Conservation (phyloP, 2,113 vertebrate genomes). For the Siniperca knerii region DNA sequence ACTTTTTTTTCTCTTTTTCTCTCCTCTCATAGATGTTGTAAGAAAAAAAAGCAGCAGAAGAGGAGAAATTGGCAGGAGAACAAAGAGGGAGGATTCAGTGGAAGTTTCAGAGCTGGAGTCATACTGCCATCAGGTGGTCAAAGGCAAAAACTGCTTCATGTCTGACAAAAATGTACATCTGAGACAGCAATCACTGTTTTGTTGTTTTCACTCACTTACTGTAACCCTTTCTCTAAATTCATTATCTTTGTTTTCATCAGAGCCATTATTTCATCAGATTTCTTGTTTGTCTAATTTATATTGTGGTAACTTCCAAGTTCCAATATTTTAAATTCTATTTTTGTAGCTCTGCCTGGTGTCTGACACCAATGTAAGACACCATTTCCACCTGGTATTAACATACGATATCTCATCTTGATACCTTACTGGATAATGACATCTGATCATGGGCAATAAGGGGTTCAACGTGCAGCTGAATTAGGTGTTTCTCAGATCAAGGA, state of each 20-base stretch:
- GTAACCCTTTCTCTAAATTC: not conserved
- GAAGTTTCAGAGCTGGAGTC: conserved; percentile 71
- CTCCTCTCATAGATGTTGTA: conserved; percentile 75
- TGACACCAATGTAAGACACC: not conserved
- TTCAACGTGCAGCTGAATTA: not conserved
- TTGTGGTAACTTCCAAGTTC: not conserved
- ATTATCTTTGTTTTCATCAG: not conserved
- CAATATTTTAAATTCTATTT: not conserved
- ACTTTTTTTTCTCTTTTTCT: conserved; percentile 79
- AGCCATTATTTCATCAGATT: not conserved
- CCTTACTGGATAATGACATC: not conserved
- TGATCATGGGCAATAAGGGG: not conserved
- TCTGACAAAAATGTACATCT: not conserved
- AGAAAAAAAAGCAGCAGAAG: conserved; percentile 57
- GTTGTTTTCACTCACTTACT: not conserved
- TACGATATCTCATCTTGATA: not conserved
- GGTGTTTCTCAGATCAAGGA: not conserved
- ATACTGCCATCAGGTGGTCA: conserved; percentile 85
- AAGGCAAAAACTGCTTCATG: conserved; percentile 18
- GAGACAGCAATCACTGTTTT: not conserved
- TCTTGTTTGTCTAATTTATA: not conserved
- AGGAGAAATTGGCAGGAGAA: conserved; percentile 81
- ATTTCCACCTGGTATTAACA: not conserved
- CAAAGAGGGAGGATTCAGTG: conserved; percentile 76
- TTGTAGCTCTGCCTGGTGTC: not conserved